A percentile compares a stretch with the other conserved stretches of the same genome.
phyloP scores from a whole-genome alignment of 2,113 vertebrate genomes.

The Pavo muticus region DNA sequence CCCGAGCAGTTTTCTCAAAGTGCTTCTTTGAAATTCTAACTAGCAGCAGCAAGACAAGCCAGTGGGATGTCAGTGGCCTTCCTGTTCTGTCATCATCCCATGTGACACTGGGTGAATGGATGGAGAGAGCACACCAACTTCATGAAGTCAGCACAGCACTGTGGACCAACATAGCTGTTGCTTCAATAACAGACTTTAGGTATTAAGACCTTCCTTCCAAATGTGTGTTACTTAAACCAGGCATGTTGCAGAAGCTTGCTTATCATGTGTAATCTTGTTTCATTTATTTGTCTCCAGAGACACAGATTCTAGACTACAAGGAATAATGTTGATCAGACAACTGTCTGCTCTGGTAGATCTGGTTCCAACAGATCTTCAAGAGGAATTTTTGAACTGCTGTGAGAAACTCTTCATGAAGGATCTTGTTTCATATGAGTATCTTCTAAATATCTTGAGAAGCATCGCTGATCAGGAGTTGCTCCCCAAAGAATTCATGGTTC shows the following conservation, averaged over 20 bases:
- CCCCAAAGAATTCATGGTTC: slow-evolving; percentile 84
- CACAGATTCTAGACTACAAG: slow-evolving; percentile 88
- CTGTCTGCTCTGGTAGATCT: slow-evolving; percentile 86
- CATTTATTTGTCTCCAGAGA: slow-evolving; percentile 69
- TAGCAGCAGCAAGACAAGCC: slow-evolving; percentile 74
- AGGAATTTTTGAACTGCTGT: slow-evolving; percentile 85
- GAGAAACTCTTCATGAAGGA: slow-evolving; percentile 82
- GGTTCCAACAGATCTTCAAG: slow-evolving; percentile 83
- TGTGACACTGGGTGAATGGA: slow-evolving; percentile 90
- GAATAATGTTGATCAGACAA: slow-evolving; percentile 83
- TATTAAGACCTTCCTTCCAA: slow-evolving; percentile 55
- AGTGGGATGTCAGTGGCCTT: slow-evolving; percentile 83
- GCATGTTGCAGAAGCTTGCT: background rate
- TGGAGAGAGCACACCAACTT: slow-evolving; percentile 89
- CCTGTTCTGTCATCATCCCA: slow-evolving; percentile 85
- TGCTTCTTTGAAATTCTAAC: slow-evolving; percentile 92
- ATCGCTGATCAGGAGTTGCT: slow-evolving; percentile 81
- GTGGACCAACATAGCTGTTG: slow-evolving; percentile 91
- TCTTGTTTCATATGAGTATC: slow-evolving; percentile 79
- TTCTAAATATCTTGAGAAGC: slow-evolving; percentile 83
- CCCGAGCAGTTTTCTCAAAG: slow-evolving; percentile 88
- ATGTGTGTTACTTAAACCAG: background rate
- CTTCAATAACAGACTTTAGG: slow-evolving; percentile 87
- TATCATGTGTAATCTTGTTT: background rate
- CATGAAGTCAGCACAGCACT: slow-evolving; percentile 83